A percentile compares a stretch with the other conserved stretches of the same genome.
Evolutionary conservation across 2,113 vertebrate species (phyloP).

Genomic region (Scomber colias): DNA sequence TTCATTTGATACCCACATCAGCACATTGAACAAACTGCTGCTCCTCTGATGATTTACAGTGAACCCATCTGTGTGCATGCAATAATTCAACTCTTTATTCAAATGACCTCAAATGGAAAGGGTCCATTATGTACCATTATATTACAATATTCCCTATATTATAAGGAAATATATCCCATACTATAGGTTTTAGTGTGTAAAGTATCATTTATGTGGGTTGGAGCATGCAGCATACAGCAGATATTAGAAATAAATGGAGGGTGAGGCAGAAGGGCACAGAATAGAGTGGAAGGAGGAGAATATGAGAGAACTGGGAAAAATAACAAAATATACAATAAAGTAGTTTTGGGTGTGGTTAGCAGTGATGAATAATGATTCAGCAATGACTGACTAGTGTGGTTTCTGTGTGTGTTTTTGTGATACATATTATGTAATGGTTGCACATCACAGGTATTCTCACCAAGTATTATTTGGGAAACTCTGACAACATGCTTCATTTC

Average conservation of each 20-base stretch:
- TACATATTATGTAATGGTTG: neutral
- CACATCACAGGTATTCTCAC: slow-evolving; percentile 26
- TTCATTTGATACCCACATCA: slow-evolving; percentile 77
- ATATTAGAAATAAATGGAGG: slow-evolving; percentile 13
- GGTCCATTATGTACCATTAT: slow-evolving; percentile 17
- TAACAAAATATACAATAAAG: neutral
- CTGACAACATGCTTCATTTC: slow-evolving; percentile 3
- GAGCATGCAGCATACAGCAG: slow-evolving; percentile 5
- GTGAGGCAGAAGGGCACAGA: slow-evolving; percentile 5
- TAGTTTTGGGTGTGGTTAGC: slow-evolving; percentile 15
- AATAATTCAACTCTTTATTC: slow-evolving; percentile 53
- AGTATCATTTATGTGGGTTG: slow-evolving; percentile 53
- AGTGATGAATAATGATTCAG: slow-evolving; percentile 34
- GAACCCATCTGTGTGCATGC: slow-evolving; percentile 51
- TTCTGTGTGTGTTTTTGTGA: neutral
- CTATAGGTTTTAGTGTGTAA: slow-evolving; percentile 17
- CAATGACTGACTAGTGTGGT: slow-evolving; percentile 36
- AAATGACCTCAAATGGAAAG: slow-evolving; percentile 44
- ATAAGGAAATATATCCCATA: slow-evolving; percentile 31
- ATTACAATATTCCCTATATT: slow-evolving; percentile 18
- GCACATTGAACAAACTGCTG: slow-evolving; percentile 59
- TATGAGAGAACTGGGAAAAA: neutral
- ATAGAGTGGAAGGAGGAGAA: neutral
- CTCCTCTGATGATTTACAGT: slow-evolving; percentile 62
- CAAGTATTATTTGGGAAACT: neutral